A percentile compares a stretch with the other conserved stretches of the same genome.
phyloP scores from a whole-genome alignment of 2,113 vertebrate species.

The Archocentrus centrarchus region DNA sequence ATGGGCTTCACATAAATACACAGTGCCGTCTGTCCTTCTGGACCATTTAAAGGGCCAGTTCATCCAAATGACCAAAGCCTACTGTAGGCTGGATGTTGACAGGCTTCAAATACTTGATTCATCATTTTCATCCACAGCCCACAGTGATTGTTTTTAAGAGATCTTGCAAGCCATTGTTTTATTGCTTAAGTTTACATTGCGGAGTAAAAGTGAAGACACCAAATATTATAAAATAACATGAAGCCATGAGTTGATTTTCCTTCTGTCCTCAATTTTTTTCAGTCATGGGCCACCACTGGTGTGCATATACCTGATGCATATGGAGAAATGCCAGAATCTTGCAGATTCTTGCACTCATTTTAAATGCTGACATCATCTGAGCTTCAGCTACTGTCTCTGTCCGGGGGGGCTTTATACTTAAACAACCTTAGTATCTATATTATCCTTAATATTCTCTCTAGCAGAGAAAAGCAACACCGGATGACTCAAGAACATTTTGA shows the following conservation, averaged over 20 bases:
- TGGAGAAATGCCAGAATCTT: constrained; percentile 48
- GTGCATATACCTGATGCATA: not conserved
- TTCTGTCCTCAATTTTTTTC: not conserved
- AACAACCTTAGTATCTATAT: constrained; percentile 23
- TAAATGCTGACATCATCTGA: constrained; percentile 66
- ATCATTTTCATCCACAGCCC: not conserved
- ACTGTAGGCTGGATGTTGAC: not conserved
- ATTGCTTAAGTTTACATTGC: not conserved
- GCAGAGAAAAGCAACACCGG: constrained; percentile 21
- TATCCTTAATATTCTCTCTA: not conserved
- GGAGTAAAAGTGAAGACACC: not conserved
- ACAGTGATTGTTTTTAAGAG: not conserved
- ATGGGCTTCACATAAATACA: not conserved
- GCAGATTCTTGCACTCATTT: constrained; percentile 63
- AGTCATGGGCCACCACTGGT: not conserved
- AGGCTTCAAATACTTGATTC: not conserved
- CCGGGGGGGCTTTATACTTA: constrained; percentile 14
- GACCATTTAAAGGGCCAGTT: not conserved
- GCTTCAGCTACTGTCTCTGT: constrained; percentile 31
- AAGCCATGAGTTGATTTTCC: not conserved
- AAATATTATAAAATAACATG: not conserved
- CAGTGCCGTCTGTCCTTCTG: not conserved
- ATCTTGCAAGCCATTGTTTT: not conserved
- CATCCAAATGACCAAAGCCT: not conserved
- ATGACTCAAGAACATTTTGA: not conserved